Base-by-base conservation (phyloP, 2,113 vertebrate genomes). In the Cryptotis parvus region DNA sequence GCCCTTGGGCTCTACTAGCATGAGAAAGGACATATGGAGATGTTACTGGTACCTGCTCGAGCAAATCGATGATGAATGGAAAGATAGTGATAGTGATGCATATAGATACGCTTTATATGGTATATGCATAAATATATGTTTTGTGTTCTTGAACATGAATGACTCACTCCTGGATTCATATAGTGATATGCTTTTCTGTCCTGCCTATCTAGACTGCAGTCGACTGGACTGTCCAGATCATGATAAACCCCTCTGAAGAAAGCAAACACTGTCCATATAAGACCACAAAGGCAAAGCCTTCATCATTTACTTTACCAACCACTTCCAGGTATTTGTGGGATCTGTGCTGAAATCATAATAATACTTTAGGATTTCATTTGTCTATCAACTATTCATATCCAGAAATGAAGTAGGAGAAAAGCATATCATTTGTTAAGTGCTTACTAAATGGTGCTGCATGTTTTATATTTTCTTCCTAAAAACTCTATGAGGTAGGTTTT, bases 171-270 rank as follows among this genome's bases (percentile, higher is more conserved):
- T 52, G 2, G 8, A 1, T 41, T 49, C 61, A 94, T 20, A 0
- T 1, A 9, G 37, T 37, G 31, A 63, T 18, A 0, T 70, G 41
- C 33, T 93, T 94, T 93, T 66, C 58, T 93, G 65, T 94, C 9
- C 16, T 95, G 80, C 66, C 29, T 74, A 61, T 96, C 14, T 95
- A 99, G 99, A 85, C 97, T 52, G 84, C 97, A 49, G 98, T 97
- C 96, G 98, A 99, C 94, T 99, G 98, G 99, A 82, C 95, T 75
- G 98, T 98, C 83, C 97, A 92, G 35, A 73, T 99, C 55, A 87
- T 93, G 55, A 43, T 99, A 52, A 93, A 96, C 11, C 76, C 97
- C 0, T 22, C 87, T 37, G 93, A 92, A 72, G 95, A 91, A 9
- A 95, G 96, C 15, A 68, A 96, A 14, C 88, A 1, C 35, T 98